Evolutionary conservation across 1,140 invertebrate species (phyloP).

Genomic region (Chelonus insularis): DNA sequence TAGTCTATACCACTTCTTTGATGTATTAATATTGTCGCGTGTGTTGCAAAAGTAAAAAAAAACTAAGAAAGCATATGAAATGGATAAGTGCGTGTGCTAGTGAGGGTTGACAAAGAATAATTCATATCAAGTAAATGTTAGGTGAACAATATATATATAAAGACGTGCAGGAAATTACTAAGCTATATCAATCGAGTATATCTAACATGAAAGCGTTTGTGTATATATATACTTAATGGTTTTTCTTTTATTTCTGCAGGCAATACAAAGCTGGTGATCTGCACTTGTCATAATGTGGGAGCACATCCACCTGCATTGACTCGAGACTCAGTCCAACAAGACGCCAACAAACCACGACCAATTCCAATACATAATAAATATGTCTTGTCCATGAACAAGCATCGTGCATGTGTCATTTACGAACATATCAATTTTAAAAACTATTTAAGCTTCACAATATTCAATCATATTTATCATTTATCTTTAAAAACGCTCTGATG

Average conservation of each 20-base stretch:
- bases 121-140: background rate
- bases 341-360: constrained; percentile 18
- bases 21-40: too few species aligned
- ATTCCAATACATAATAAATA: constrained; percentile 9
- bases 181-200: background rate
- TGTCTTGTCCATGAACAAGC: constrained; percentile 11
- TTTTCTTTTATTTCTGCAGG: background rate
- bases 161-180: background rate
- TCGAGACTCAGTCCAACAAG: constrained; percentile 2
- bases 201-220: background rate
- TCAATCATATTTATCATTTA: background rate
- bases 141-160: background rate
- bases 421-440: constrained; percentile 22
- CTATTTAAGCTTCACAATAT: constrained; percentile 5
- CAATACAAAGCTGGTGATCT: background rate
- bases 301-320: constrained; percentile 39
- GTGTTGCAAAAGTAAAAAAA: too few species aligned
- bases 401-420: constrained; percentile 22
- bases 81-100: too few species aligned
- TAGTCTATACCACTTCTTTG: too few species aligned
- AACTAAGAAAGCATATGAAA: too few species aligned
- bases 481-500: background rate
- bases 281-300: constrained; percentile 34
- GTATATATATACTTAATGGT: background rate
- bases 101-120: too few species aligned